Evolutionary conservation across 2,113 vertebrate genomes (phyloP), one percentile per base, ranked within the genome.

Genomic region (Nibea coibor): DNA sequence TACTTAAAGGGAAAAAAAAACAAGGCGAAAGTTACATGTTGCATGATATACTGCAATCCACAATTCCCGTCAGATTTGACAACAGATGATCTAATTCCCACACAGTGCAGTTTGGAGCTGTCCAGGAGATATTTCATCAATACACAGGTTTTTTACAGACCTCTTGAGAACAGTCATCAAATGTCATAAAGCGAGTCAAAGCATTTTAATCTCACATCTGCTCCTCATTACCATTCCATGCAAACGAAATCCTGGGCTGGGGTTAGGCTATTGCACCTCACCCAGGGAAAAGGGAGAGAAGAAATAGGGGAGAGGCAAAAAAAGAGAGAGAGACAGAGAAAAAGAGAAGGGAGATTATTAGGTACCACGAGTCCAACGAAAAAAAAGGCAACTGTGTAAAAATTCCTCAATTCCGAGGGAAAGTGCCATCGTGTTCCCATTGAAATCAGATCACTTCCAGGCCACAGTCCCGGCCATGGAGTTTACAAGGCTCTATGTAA

Each of bases 181-280:
- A 88, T 91, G 93, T 95, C 92, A 94, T 92, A 93, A 93, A 92
- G 86, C 74, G 72, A 92, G 93, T 89, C 86, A 91, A 88, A 91
- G 91, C 88, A 90, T 93, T 94, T 94, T 93, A 94, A 95, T 94
- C 89, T 92, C 90, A 95, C 94, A 95, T 95, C 94, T 96, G 95
- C 90, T 93, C 80, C 90, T 90, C 87, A 87, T 96, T 95, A 94
- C 85, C 87, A 82, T 93, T 92, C 92, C 92, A 91, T 90, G 86
- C 87, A 92, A 88, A 91, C 87, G 73, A 85, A 90, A 93, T 74
- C 86, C 75, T 64, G 86, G 87, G 72, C 77, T 83, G 84, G 87
- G 83, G 85, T 87, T 84, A 31, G 84, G 71, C 81, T 73, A 74
- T 74, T 84, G 86, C 74, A 88, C 83, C 85, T 93, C 92, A 92